phyloP scores from a whole-genome alignment of 2,888 invertebrate species.

The Seira sanloemensis region DNA sequence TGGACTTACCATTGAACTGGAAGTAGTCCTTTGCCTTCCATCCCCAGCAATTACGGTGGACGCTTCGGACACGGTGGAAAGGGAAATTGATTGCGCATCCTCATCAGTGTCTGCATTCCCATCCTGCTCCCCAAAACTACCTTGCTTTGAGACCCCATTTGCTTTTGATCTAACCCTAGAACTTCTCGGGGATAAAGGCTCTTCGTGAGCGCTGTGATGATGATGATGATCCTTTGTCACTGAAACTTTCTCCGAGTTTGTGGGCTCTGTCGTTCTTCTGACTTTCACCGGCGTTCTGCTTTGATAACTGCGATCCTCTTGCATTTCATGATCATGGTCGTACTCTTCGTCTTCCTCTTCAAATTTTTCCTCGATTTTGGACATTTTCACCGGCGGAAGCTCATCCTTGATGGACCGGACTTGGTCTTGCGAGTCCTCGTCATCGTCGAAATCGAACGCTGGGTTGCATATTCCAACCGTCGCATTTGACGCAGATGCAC shows the following conservation, averaged over 20 bases:
- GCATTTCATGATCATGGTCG: slow-evolving; percentile 34
- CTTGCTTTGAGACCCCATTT: slow-evolving; percentile 35
- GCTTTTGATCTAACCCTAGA: slow-evolving; percentile 17
- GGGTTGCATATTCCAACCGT: slow-evolving; percentile 72
- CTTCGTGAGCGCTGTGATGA: too few relatives aligned
- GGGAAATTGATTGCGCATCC: slow-evolving; percentile 57
- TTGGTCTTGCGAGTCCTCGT: slow-evolving; percentile 61
- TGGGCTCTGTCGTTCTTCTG: slow-evolving; percentile 22
- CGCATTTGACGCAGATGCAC: slow-evolving; percentile 53
- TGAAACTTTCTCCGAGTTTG: neutral
- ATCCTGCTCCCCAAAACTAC: slow-evolving; percentile 37
- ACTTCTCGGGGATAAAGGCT: too few relatives aligned
- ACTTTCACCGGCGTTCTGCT: slow-evolving; percentile 1
- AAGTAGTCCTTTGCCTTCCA: slow-evolving; percentile 19
- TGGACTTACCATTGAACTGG: slow-evolving; percentile 58
- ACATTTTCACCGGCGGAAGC: slow-evolving; percentile 51
- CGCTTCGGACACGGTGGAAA: slow-evolving; percentile 68
- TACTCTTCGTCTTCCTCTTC: slow-evolving; percentile 47
- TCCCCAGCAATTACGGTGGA: slow-evolving; percentile 65
- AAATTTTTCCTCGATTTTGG: slow-evolving; percentile 61
- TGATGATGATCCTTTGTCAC: too few relatives aligned
- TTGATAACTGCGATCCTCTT: slow-evolving; percentile 22
- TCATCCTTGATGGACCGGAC: slow-evolving; percentile 47
- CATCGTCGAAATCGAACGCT: slow-evolving; percentile 72
- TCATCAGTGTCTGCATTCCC: slow-evolving; percentile 65